Conservation (phyloP, 2,113 vertebrate genomes). For the Vidua macroura region DNA sequence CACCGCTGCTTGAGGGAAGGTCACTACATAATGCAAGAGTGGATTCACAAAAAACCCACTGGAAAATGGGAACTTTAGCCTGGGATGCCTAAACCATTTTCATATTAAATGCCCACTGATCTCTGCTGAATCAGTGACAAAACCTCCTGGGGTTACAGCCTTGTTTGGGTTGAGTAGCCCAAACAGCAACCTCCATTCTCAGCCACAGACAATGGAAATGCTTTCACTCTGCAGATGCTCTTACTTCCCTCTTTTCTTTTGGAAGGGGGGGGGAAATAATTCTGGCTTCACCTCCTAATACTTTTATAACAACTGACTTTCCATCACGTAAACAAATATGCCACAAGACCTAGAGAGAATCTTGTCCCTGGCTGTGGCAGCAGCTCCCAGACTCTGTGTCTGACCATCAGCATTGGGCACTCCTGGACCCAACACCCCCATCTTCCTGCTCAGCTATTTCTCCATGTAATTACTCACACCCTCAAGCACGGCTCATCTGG, state of each 20-base stretch:
- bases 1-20: background rate
- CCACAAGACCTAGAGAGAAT: background rate
- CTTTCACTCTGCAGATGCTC: background rate
- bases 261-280: background rate
- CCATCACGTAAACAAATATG: background rate
- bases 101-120: background rate
- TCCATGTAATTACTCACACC: background rate
- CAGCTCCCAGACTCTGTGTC: accelerated
- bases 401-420: background rate
- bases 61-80: background rate
- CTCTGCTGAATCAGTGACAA: background rate
- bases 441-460: background rate
- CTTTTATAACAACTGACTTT: background rate
- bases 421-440: background rate
- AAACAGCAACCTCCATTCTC: background rate
- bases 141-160: background rate
- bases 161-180: background rate
- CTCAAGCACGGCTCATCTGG: background rate
- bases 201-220: background rate
- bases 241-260: background rate
- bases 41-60: background rate
- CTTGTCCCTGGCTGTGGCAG: background rate
- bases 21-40: background rate
- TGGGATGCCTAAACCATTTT: background rate
- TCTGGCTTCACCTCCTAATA: background rate